phyloP scores from a whole-genome alignment of 1,140 invertebrate genomes.

The Hylaeus volcanicus region DNA sequence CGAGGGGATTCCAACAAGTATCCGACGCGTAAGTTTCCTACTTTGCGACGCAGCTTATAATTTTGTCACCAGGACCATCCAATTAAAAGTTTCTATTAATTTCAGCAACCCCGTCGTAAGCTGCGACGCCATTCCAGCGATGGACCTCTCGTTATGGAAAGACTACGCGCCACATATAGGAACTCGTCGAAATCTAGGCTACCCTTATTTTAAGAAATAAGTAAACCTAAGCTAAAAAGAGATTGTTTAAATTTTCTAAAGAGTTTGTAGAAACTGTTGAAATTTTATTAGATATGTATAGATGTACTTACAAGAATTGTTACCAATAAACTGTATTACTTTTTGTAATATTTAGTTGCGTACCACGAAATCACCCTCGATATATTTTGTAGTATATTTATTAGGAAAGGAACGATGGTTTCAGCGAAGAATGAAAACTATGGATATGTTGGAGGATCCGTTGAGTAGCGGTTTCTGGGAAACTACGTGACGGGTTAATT shows the following conservation, averaged over 20 bases:
- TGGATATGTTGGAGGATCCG: too few species aligned
- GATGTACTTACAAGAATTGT: background rate
- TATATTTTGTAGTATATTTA: too few species aligned
- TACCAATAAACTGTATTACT: slow-evolving; percentile 15
- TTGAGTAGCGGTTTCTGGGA: too few species aligned
- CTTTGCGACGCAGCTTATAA: background rate
- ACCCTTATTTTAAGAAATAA: background rate
- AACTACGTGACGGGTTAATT: too few species aligned
- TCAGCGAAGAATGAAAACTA: too few species aligned
- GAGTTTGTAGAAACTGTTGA: background rate
- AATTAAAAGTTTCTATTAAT: slow-evolving; percentile 42
- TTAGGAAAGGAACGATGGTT: too few species aligned
- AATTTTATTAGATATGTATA: background rate
- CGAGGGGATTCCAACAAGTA: slow-evolving; percentile 83
- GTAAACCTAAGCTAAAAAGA: background rate
- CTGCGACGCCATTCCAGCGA: slow-evolving; percentile 84
- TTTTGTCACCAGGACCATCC: background rate
- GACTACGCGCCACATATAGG: slow-evolving; percentile 68
- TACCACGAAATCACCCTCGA: too few species aligned
- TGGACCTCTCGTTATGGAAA: slow-evolving; percentile 85
- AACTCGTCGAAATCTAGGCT: background rate
- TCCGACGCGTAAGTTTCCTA: slow-evolving; percentile 81
- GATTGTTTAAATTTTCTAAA: background rate
- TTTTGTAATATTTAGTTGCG: background rate
- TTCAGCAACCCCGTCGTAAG: slow-evolving; percentile 85